Evolutionary conservation across 2,113 vertebrate species (phyloP), one percentile per base, ranked within the genome.

Genomic region (Lophura nycthemera): DNA sequence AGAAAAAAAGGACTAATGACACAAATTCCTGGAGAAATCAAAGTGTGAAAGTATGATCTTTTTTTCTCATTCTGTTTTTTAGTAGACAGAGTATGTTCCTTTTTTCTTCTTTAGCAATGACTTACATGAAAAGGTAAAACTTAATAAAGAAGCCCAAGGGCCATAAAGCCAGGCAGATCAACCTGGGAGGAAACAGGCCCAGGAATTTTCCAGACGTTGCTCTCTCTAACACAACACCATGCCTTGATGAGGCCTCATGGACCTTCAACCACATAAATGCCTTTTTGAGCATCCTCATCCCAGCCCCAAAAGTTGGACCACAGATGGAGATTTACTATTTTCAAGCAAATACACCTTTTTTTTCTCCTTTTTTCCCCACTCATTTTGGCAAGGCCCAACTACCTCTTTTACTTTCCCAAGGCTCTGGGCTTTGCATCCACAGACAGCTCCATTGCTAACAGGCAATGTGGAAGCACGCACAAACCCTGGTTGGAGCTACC

Each of bases 331-430:
- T 48, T 52, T 38, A 50, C 18, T 79, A 50, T 71, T 81, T 83
- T 42, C n/a, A 48, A 65, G n/a, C 4, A 42, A 43, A 65, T 34
- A 43, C 36, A 34, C 34, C 18, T 75, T 8, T 24, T 43, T 65
- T 24, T 10, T 10, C 3, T 7, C 1, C 1, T 48, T 11, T 4
- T 25, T 4, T 1, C 3, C 1, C 6, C 14, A 29, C 22, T 71
- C 7, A 29, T 60, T 66, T 66, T 66, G 38, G 13, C 8, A 71
- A 47, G 2, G 2, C 5, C 74, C 45, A 27, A 11, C 7, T 27
- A 15, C 7, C 11, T 1, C 70, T 52, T 54, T 42, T 65, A 34
- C 34, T 52, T 52, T 36, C 24, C 82, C 63, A 45, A 77, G 45
- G 14, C 36, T 82, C 11, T 73, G 70, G 27, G 36, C 30, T 85